Percentiles rank a stretch among this genome's conserved stretches.
Conservation (phyloP, 2,113 vertebrate species). For the Xenopus tropicalis region DNA sequence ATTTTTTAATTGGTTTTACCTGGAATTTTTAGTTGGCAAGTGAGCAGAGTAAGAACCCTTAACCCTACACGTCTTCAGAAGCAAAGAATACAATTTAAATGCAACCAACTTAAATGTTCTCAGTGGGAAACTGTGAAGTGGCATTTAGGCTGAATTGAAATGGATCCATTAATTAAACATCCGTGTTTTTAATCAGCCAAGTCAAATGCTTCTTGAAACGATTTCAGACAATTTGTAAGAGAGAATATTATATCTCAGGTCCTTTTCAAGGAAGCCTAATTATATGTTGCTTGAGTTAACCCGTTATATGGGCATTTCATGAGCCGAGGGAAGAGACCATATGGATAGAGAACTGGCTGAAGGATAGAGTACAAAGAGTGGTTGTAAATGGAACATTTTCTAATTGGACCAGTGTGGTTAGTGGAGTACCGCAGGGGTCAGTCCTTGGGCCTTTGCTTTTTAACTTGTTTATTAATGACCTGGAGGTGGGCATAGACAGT, state of each 20-base stretch:
- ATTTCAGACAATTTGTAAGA: slow-evolving; percentile 29
- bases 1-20: slow-evolving; percentile 40
- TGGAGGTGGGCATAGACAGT: no score
- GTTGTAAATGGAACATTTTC: no score
- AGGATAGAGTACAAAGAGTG: no score
- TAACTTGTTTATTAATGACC: no score
- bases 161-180: slow-evolving; percentile 40
- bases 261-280: slow-evolving; percentile 21
- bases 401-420: no score
- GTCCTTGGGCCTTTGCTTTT: no score
- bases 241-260: slow-evolving; percentile 10
- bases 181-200: slow-evolving; percentile 32
- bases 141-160: slow-evolving; percentile 41
- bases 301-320: not conserved
- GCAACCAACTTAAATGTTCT: slow-evolving; percentile 31
- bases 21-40: not conserved
- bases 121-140: slow-evolving; percentile 32
- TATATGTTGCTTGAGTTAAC: not conserved
- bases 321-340: no score
- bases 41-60: slow-evolving; percentile 5
- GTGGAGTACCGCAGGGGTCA: no score
- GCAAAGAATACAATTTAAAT: slow-evolving; percentile 12
- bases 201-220: slow-evolving; percentile 29
- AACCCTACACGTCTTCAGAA: slow-evolving; percentile 6
- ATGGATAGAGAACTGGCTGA: no score